These are phyloP conservation scores for Lepidotrigona ventralis DNA, from an alignment of 1,140 invertebrate genomes.

Conservation along the genomic window DNA sequence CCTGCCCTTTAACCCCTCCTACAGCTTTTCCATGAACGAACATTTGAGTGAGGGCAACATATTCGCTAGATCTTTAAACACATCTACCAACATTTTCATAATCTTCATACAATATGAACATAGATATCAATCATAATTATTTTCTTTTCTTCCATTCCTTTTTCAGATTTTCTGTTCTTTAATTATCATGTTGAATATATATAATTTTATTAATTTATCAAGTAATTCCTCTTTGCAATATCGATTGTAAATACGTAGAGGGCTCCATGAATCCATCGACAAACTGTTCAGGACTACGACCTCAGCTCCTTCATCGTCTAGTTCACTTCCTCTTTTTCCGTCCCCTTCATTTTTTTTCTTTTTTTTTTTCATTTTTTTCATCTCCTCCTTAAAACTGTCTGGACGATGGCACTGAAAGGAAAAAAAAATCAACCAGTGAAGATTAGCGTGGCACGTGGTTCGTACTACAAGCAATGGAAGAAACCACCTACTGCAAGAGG, in stretches of 20 bases:
- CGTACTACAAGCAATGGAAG: neutral
- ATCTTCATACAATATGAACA: neutral
- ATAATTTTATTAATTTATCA: neutral
- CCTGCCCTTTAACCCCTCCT: slow-evolving; percentile 56
- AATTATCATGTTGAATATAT: neutral
- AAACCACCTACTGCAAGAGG: slow-evolving; percentile 37
- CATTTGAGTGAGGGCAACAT: slow-evolving; percentile 5
- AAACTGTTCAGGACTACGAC: slow-evolving; percentile 55
- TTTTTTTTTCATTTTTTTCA: slow-evolving; percentile 43
- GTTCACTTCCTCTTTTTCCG: slow-evolving; percentile 64
- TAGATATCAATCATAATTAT: neutral
- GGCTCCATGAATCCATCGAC: slow-evolving; percentile 43
- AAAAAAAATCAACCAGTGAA: slow-evolving; percentile 50
- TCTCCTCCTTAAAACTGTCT: slow-evolving; percentile 52
- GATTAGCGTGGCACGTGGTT: slow-evolving; percentile 41
- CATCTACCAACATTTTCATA: neutral
- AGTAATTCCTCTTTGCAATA: neutral
- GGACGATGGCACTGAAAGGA: slow-evolving; percentile 53
- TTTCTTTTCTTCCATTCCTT: neutral
- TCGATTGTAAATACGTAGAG: neutral
- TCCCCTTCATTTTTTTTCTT: slow-evolving; percentile 40
- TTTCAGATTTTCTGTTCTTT: too few relatives aligned
- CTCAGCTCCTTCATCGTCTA: slow-evolving; percentile 58
- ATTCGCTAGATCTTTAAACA: neutral
- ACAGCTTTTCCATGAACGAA: slow-evolving; percentile 54